Conservation (phyloP, 2,113 vertebrate genomes). For the Hypomesus transpacificus region DNA sequence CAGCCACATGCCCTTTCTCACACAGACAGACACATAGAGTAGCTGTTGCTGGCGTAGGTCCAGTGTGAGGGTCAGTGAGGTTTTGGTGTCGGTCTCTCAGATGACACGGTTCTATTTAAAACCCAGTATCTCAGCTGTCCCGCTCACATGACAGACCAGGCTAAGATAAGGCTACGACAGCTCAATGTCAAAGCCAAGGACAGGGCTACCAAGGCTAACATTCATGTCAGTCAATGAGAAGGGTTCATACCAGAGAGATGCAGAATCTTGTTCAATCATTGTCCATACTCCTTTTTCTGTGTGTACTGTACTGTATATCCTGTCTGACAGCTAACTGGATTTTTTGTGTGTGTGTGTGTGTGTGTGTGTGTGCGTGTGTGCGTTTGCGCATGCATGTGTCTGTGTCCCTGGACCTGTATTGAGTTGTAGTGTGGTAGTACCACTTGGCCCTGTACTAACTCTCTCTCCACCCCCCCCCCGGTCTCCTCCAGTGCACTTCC, state of each 20-base stretch:
- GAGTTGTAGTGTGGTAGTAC: too few species aligned
- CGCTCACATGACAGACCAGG: slow-evolving; percentile 11
- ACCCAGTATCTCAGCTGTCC: slow-evolving; percentile 3
- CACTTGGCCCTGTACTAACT: slow-evolving; percentile 1
- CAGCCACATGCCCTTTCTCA: slow-evolving; percentile 3
- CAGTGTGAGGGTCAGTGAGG: slow-evolving; percentile 14
- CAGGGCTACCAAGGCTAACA: too few species aligned
- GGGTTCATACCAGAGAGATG: background rate
- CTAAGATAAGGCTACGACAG: background rate
- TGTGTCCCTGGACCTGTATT: too few species aligned
- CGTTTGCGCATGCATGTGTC: too few species aligned
- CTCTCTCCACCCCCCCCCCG: background rate
- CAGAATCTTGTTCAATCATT: background rate
- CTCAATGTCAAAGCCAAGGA: too few species aligned
- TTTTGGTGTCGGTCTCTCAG: slow-evolving; percentile 9
- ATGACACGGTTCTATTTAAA: slow-evolving; percentile 40
- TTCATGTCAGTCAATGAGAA: too few species aligned
- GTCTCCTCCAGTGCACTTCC: slow-evolving; percentile 82
- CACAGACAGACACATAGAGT: background rate
- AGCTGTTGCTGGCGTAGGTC: background rate
- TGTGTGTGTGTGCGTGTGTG: too few species aligned
- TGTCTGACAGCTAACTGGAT: background rate
- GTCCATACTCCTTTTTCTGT: slow-evolving; percentile 3
- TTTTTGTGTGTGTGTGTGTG: too few species aligned
- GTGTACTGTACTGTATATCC: slow-evolving; percentile 29